Conservation (phyloP, 2,888 invertebrate genomes). For the Pseudococcus longispinus region DNA sequence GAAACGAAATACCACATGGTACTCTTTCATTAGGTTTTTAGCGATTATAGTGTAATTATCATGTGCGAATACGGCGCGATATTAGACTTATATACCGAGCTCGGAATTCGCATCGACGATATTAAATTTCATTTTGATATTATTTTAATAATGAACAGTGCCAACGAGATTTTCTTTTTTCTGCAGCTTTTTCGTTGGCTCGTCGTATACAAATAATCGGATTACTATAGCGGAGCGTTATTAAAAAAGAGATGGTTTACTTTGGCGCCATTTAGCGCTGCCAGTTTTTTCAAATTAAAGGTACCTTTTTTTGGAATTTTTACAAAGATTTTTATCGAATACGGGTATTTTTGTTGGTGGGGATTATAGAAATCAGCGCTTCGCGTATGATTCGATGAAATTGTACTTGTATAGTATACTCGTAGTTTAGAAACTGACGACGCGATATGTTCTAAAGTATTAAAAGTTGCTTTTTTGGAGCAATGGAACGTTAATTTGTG, state of each 20-base stretch:
- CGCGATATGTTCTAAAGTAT: not conserved
- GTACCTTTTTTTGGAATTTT: constrained; percentile 29
- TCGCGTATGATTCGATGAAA: not conserved
- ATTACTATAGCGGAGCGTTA: not conserved
- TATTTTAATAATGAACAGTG: constrained; percentile 25
- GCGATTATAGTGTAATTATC: constrained; percentile 31
- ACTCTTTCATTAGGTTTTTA: constrained; percentile 12
- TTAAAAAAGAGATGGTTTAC: not conserved
- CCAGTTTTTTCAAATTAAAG: not conserved
- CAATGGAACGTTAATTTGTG: not conserved
- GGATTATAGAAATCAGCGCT: not conserved
- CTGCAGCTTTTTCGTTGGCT: not conserved
- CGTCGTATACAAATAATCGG: constrained; percentile 3
- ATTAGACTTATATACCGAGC: not conserved
- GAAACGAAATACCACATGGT: constrained; percentile 5
- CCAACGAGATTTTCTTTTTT: not conserved
- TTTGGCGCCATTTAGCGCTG: constrained; percentile 5
- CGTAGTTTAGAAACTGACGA: not conserved
- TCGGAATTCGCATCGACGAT: not conserved
- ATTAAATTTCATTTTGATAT: constrained; percentile 26
- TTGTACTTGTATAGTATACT: not conserved
- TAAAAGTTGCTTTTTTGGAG: not conserved
- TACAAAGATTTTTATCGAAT: not conserved
- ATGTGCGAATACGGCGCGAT: not conserved
- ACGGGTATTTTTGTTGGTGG: not conserved